Evolutionary conservation across 2,888 invertebrate species (phyloP), one percentile per base, ranked within the genome.

Genomic region (Alsophila aescularia): DNA sequence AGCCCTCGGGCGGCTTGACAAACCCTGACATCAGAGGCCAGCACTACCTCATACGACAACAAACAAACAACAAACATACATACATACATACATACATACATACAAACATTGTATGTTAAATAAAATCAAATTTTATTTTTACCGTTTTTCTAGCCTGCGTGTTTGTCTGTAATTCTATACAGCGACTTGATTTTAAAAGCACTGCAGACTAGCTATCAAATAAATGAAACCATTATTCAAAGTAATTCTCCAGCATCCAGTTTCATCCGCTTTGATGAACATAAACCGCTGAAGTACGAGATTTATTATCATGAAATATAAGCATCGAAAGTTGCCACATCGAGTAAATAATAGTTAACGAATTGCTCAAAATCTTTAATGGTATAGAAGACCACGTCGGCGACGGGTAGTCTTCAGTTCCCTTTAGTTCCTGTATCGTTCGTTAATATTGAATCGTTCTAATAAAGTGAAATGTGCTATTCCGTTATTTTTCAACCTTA

Each of bases 331-430:
- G 37, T 43, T 27, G 50, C 29, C 42, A 36, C 42, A 24, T 36
- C 35, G 18, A 51, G 18, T 42, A 42, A 51, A 48, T 44, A 50
- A 58, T 52, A 41, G 54, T 50, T 52, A 51, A 54, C 48, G 59
- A 59, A 59, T 59, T 57, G 42, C 48, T 48, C 13, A 48, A 54
- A 49, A 40, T 49, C 43, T 54, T 49, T 37, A 51, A 21, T 52
- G 15, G 32, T 15, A 42, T 49, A 41, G 39, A 45, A 45, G 27
- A 37, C 13, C 8, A 24, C 27, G 31, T 5, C 47, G 34, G 44
- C 34, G n/a, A 43, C 31, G 41, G 18, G 10, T 15, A 18, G 31
- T 51, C 49, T 54, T 49, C 49, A 49, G 49, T 49, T 34, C 34
- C 43, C 49, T 49, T 54, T 49, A 49, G 39, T n/a, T n/a, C n/a